These are phyloP conservation scores for Baryphthengus martii DNA, from an alignment of 2,113 vertebrate genomes.

Conservation along the genomic window DNA sequence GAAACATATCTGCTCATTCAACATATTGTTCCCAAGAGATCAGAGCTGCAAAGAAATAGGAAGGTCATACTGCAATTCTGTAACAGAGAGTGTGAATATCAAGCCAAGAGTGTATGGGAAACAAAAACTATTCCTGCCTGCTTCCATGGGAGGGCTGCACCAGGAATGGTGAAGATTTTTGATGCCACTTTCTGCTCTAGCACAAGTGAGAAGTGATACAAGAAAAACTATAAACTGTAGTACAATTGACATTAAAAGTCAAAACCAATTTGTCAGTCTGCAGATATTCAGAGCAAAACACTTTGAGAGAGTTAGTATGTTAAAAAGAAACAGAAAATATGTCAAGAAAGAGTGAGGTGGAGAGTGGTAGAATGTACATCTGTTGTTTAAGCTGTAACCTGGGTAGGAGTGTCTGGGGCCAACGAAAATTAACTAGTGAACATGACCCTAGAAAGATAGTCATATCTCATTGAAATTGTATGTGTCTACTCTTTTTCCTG, in stretches of 20 bases:
- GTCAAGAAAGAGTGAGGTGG: background rate
- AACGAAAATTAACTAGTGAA: background rate
- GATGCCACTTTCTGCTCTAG: background rate
- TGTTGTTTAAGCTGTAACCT: background rate
- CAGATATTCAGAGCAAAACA: background rate
- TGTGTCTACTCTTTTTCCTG: background rate
- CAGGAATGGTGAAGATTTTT: background rate
- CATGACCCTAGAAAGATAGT: background rate
- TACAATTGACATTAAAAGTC: background rate
- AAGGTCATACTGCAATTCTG: background rate
- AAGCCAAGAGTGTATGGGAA: background rate
- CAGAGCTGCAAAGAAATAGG: background rate
- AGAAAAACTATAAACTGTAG: background rate
- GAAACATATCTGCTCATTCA: background rate
- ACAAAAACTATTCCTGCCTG: background rate
- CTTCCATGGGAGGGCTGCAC: background rate
- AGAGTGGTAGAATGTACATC: background rate
- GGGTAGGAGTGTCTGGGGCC: background rate
- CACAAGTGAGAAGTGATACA: background rate
- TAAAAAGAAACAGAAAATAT: background rate
- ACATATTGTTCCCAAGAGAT: background rate
- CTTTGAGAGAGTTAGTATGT: background rate
- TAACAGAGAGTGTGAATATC: background rate
- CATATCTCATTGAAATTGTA: background rate
- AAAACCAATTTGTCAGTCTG: background rate